phyloP scores from a whole-genome alignment of 2,113 vertebrate genomes.

The Empidonax alnorum region DNA sequence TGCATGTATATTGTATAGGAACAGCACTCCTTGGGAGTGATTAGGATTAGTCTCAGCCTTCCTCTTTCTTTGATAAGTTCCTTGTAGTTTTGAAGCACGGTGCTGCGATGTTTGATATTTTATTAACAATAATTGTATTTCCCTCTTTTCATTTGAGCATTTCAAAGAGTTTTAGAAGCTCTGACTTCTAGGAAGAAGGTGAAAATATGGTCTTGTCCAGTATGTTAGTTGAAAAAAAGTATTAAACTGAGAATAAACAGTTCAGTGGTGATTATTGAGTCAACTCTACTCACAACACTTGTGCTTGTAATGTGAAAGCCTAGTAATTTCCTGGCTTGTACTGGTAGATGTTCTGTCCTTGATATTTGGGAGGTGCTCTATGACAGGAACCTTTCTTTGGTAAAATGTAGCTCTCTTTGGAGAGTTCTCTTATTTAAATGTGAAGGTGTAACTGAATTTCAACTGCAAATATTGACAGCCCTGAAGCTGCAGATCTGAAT shows the following conservation, averaged over 20 bases:
- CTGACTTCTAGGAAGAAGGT: not conserved
- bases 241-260: not conserved
- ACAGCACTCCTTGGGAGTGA: not conserved
- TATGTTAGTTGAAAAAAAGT: not conserved
- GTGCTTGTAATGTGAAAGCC: not conserved
- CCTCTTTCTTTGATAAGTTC: constrained; percentile 22
- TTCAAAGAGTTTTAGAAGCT: constrained; percentile 9
- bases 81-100: constrained; percentile 28
- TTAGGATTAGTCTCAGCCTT: not conserved
- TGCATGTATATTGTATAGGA: not conserved
- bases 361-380: not conserved
- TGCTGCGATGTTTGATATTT: constrained; percentile 14
- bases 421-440: constrained; percentile 20
- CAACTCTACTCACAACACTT: not conserved
- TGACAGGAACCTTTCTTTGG: not conserved
- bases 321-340: not conserved
- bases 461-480: not conserved
- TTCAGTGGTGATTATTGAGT: not conserved
- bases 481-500: not conserved
- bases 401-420: not conserved
- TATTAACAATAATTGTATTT: constrained; percentile 44
- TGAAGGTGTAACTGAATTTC: constrained; percentile 23
- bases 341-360: not conserved
- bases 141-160: not conserved
- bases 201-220: constrained; percentile 15